Base-by-base conservation (phyloP, 2,113 vertebrate species). In the Rhegmatorhina hoffmannsi region DNA sequence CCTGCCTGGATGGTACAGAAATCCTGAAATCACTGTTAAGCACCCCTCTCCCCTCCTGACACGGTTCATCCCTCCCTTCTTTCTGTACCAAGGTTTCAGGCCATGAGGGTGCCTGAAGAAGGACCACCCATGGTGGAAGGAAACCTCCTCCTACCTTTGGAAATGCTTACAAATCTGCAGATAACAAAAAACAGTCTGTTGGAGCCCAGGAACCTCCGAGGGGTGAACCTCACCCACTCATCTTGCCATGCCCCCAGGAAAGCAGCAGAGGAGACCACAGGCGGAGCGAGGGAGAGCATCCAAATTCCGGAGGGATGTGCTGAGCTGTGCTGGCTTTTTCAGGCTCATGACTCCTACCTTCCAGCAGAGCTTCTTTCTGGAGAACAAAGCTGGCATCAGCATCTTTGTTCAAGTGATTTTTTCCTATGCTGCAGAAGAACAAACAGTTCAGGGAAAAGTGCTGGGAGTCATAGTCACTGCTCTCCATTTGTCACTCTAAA, bases 311-410 rank as follows among this genome's bases (percentile, higher is more conserved):
- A 81, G 60, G 64, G 68, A 33, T 74, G 38, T 76, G 62, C 69
- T 69, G 85, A 87, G 70, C 52, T 67, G 10, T 34, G 68, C 73
- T 46, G 46, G 46, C 73, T 81, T 80, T 85, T 82, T 40, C 83
- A 76, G 75, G 38, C 80, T 87, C 19, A n/a, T 89, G 82, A 91
- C 75, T 95, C 82, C 67, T 95, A 83, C 75, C 88, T 96, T 76
- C 90, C 12, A 3, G 85, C 49, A 1, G 28, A 49, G 36, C 58
- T 87, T 36, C 75, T 62, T 73, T 43, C 82, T 79, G 70, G 23
- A 36, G 78, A 94, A 83, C 91, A 93, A 94, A 89, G 78, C 84
- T 2, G 4, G 70, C 11, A 2, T 84, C 92, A 92, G 81, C 87
- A 46, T 64, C 90, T 92, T 91, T 3, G 0, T 68, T 55, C 78